Base-by-base conservation (phyloP, 2,888 invertebrate genomes). In the Xylocampa areola region DNA sequence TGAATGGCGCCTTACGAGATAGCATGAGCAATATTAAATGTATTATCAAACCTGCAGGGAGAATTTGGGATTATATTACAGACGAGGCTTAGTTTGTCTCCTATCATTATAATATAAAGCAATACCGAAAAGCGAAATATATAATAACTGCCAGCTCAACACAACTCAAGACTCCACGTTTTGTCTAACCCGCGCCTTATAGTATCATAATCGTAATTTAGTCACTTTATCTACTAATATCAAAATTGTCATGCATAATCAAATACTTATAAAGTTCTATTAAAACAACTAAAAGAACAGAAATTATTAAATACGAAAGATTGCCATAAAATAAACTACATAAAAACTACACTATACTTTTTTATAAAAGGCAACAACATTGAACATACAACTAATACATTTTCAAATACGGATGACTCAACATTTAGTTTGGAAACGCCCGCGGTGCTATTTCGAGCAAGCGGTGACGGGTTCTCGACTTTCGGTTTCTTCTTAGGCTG, bases 401-500 rank as follows among this genome's bases (percentile, higher is more conserved):
- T 70, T 68, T 71, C 73, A 77, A 80, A 79, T 71, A 75, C 67
- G 79, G 82, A 77, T 83, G 84, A 91, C 92, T 92, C 91, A 92
- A 93, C 93, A 85, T 89, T 87, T 88, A 84, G 71, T 78, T 85
- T 89, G 74, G 91, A 87, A 67, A 87, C 69, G 75, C 86, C 87
- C 69, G 84, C 83, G 74, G 74, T 79, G 79, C 80, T 80, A 76
- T 69, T 70, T 76, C 80, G 87, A 80, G 71, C 58, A 54, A 81
- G 66, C 61, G 80, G 75, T 64, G 81, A 67, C 50, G 85, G 66
- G 68, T 76, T 80, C 70, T 89, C 91, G 76, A 85, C 67, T 85
- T 90, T 92, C 69, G 76, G 76, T 83, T 91, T 92, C 91, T 93
- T 93, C 90, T 86, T 91, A 41, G 86, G 92, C 92, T 93, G 88